Evolutionary conservation across 1,140 invertebrate species (phyloP).

Genomic region (Daktulosphaira vitifoliae): DNA sequence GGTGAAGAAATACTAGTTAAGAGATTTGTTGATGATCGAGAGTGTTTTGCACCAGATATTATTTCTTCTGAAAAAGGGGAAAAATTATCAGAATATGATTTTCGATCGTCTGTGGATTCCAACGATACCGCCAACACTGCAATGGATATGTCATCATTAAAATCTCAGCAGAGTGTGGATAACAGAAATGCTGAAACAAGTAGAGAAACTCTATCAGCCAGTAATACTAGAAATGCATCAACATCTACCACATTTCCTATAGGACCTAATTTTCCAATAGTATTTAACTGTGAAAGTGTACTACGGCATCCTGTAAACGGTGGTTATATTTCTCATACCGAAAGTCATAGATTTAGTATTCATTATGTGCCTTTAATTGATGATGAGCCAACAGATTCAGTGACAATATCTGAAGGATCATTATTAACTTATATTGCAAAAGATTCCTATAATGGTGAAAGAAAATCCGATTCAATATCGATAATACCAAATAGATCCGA

Average conservation of each 20-base stretch:
- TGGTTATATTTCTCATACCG: slow-evolving; percentile 28
- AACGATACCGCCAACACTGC: slow-evolving; percentile 9
- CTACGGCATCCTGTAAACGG: slow-evolving; percentile 26
- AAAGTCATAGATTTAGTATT: slow-evolving; percentile 29
- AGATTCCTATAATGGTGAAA: no score
- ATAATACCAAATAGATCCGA: neutral
- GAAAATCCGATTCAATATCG: neutral
- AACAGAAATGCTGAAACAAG: no score
- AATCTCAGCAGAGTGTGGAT: no score
- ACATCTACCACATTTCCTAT: neutral
- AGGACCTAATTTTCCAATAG: slow-evolving; percentile 9
- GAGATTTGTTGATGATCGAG: neutral
- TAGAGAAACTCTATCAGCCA: neutral
- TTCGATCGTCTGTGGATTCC: neutral
- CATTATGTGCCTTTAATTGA: slow-evolving; percentile 4
- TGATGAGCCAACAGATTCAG: neutral
- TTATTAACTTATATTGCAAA: no score
- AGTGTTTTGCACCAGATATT: neutral
- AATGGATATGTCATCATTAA: neutral
- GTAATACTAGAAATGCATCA: neutral
- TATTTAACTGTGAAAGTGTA: slow-evolving; percentile 31
- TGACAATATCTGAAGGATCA: neutral
- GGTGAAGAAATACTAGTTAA: neutral
- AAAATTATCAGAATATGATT: neutral
- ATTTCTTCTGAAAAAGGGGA: no score